Evolutionary conservation across 1,140 invertebrate genomes (phyloP).

Genomic region (Orussus abietinus): DNA sequence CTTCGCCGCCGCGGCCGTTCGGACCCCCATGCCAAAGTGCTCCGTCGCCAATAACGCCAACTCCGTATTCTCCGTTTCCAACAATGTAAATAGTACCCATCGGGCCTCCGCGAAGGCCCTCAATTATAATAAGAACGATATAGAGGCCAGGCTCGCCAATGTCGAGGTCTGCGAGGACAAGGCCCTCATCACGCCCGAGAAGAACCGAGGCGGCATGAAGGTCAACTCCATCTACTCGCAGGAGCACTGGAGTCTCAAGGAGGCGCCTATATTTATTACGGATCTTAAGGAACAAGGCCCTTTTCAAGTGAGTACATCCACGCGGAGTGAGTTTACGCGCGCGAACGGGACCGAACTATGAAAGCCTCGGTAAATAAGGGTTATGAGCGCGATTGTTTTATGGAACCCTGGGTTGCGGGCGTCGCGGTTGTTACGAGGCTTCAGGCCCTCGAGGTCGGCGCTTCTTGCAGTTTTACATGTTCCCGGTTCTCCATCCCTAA

Average conservation of each 20-base stretch:
- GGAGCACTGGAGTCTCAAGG: constrained; percentile 44
- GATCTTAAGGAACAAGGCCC: constrained; percentile 41
- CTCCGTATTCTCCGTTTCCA: constrained; percentile 26
- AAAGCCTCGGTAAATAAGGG: constrained; percentile 8
- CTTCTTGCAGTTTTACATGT: too few relatives aligned
- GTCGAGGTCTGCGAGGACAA: constrained; percentile 30
- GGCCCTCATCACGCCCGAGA: constrained; percentile 29
- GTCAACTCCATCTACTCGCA: constrained; percentile 50
- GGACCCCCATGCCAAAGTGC: too few relatives aligned
- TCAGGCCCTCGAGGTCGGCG: too few relatives aligned
- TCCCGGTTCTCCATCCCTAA: too few relatives aligned
- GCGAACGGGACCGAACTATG: not conserved
- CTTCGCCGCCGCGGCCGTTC: constrained; percentile 16
- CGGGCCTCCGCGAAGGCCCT: constrained; percentile 18
- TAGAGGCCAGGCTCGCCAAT: constrained; percentile 28
- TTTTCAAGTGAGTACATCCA: constrained; percentile 41
- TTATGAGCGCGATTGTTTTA: too few relatives aligned
- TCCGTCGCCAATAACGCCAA: too few relatives aligned
- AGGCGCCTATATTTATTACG: constrained; percentile 36
- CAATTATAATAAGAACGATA: constrained; percentile 30
- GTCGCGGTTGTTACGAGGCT: too few relatives aligned
- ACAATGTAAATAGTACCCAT: constrained; percentile 17
- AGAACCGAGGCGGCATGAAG: constrained; percentile 40
- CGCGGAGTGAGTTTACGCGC: constrained; percentile 28
- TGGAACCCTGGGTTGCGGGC: too few relatives aligned